These are phyloP conservation scores for Ceriagrion tenellum DNA, from an alignment of 2,888 invertebrate species.

Conservation along the genomic window DNA sequence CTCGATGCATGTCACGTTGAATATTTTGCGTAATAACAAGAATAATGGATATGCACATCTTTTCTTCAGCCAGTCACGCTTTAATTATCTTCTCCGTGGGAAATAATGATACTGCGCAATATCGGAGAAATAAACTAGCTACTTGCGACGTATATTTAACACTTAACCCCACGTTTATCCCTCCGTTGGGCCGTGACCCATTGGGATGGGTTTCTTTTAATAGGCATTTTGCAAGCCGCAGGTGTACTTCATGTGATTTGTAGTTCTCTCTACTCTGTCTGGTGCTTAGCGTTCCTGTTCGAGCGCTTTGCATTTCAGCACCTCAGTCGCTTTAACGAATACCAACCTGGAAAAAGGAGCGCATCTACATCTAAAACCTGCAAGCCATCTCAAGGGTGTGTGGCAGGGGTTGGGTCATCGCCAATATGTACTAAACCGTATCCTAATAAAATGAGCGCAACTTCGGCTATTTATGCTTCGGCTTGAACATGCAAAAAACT, in stretches of 20 bases:
- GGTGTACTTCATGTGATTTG: background rate
- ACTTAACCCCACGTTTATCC: background rate
- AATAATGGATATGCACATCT: background rate
- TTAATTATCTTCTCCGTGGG: background rate
- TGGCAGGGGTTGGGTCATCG: too few species aligned
- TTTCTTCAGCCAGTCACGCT: background rate
- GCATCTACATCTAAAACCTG: too few species aligned
- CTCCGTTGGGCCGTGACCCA: background rate
- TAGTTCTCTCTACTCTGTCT: background rate
- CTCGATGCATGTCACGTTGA: too few species aligned
- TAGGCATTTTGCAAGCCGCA: background rate
- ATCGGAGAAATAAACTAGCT: background rate
- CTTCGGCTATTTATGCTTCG: too few species aligned
- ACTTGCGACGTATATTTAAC: background rate
- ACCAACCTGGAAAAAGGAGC: background rate
- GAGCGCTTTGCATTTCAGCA: background rate
- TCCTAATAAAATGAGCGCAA: too few species aligned
- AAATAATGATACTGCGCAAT: background rate
- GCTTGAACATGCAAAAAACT: too few species aligned
- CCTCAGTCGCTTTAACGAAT: background rate
- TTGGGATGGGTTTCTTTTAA: background rate
- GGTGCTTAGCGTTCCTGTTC: background rate
- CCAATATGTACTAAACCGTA: too few species aligned
- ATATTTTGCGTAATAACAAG: background rate
- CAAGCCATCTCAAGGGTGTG: too few species aligned